phyloP scores from a whole-genome alignment of 2,113 vertebrate genomes.

The Telmatochromis sp. region DNA sequence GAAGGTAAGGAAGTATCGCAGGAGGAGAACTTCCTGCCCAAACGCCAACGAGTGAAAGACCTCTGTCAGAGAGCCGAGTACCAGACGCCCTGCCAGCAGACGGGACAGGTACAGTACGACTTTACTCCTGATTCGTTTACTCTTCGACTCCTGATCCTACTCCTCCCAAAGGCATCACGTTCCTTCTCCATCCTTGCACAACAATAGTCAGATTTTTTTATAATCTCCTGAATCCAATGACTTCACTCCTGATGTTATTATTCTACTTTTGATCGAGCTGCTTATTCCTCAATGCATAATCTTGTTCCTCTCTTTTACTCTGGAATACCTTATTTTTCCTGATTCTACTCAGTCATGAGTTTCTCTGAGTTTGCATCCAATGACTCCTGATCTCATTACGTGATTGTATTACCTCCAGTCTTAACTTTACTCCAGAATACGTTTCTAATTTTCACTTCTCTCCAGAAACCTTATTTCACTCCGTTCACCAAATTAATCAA shows the following conservation, averaged over 20 bases:
- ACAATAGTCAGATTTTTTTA: background rate
- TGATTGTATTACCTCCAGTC: background rate
- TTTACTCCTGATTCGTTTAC: background rate
- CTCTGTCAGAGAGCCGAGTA: constrained; percentile 91
- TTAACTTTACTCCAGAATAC: background rate
- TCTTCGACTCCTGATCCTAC: background rate
- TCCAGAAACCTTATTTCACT: background rate
- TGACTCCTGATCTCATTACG: background rate
- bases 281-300: background rate
- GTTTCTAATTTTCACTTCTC: background rate
- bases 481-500: background rate
- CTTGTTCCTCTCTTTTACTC: background rate
- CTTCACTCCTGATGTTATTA: background rate
- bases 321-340: background rate
- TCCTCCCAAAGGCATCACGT: rapidly evolving
- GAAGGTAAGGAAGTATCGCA: constrained; percentile 80
- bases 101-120: constrained; percentile 78
- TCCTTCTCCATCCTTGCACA: background rate
- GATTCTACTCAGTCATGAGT: background rate
- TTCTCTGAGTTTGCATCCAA: background rate
- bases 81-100: constrained; percentile 91
- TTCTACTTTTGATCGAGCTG: background rate
- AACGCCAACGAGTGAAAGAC: constrained; percentile 90
- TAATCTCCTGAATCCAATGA: background rate
- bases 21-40: constrained; percentile 94